phyloP scores from a whole-genome alignment of 2,113 vertebrate genomes.

The Atractosteus spatula region DNA sequence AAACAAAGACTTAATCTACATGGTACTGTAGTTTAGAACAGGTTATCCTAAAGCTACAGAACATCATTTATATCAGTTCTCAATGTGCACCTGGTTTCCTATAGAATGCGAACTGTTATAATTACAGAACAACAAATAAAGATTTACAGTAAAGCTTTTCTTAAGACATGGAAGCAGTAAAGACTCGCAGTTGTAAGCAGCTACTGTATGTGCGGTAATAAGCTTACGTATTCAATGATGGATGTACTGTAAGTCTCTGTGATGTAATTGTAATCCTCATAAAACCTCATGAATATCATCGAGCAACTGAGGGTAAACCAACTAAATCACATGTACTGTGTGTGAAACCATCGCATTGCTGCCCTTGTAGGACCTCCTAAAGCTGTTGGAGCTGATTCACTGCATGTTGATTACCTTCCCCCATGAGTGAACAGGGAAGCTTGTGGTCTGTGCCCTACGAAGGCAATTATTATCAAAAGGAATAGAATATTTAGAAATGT shows the following conservation, averaged over 20 bases:
- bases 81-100: not conserved
- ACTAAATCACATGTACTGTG: not conserved
- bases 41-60: too few relatives aligned
- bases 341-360: constrained; percentile 4
- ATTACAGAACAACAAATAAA: not conserved
- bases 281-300: constrained; percentile 1
- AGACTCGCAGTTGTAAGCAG: not conserved
- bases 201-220: not conserved
- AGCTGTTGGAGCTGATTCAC: not conserved
- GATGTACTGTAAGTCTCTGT: not conserved
- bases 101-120: not conserved
- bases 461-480: too few relatives aligned
- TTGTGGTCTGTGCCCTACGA: too few relatives aligned
- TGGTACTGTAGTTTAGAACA: not conserved
- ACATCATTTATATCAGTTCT: not conserved
- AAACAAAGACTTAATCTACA: not conserved
- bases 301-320: not conserved
- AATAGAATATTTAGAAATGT: too few relatives aligned
- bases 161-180: not conserved
- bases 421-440: too few relatives aligned
- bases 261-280: constrained; percentile 11
- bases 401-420: not conserved
- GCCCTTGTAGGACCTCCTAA: not conserved
- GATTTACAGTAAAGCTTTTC: not conserved
- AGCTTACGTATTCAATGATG: not conserved